These are phyloP conservation scores for Drosophila virilis DNA, from an alignment of 1,140 invertebrate species.

Conservation along the genomic window DNA sequence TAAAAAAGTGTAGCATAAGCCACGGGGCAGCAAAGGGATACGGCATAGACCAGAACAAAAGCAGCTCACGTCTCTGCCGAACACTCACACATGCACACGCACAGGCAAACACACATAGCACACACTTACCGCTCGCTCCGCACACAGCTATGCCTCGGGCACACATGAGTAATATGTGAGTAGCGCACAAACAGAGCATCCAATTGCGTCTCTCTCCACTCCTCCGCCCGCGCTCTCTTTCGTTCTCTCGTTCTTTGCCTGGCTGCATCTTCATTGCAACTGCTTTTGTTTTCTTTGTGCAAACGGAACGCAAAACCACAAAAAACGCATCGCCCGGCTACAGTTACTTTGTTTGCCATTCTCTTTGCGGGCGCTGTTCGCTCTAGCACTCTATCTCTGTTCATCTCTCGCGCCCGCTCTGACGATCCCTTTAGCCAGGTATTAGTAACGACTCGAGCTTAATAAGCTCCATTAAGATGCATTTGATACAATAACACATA, in stretches of 20 bases:
- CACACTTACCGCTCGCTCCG: neutral
- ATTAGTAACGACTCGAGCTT: slow-evolving; percentile 50
- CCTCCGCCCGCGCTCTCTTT: neutral
- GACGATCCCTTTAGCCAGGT: slow-evolving; percentile 8
- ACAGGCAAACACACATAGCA: slow-evolving; percentile 9
- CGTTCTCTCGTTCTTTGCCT: neutral
- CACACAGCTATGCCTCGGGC: slow-evolving; percentile 27
- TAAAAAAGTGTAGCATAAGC: slow-evolving; percentile 78
- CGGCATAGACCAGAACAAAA: slow-evolving; percentile 50
- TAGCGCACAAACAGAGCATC: slow-evolving; percentile 31
- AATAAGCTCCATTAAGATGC: slow-evolving; percentile 39
- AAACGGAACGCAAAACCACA: slow-evolving; percentile 39
- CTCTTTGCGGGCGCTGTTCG: slow-evolving; percentile 40
- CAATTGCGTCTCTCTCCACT: slow-evolving; percentile 22
- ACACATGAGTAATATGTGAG: slow-evolving; percentile 51
- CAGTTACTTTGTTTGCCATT: slow-evolving; percentile 42
- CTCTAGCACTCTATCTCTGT: neutral
- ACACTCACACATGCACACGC: slow-evolving; percentile 3
- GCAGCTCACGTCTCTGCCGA: slow-evolving; percentile 30
- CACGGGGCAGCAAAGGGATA: slow-evolving; percentile 62
- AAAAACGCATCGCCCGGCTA: slow-evolving; percentile 17
- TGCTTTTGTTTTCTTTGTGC: slow-evolving; percentile 55
- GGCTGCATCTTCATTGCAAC: slow-evolving; percentile 50
- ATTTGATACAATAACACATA: slow-evolving; percentile 58
- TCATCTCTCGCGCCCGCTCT: neutral